These are phyloP conservation scores for Limnodromus scolopaceus DNA, from an alignment of 2,797 vertebrate species.

Conservation along the genomic window DNA sequence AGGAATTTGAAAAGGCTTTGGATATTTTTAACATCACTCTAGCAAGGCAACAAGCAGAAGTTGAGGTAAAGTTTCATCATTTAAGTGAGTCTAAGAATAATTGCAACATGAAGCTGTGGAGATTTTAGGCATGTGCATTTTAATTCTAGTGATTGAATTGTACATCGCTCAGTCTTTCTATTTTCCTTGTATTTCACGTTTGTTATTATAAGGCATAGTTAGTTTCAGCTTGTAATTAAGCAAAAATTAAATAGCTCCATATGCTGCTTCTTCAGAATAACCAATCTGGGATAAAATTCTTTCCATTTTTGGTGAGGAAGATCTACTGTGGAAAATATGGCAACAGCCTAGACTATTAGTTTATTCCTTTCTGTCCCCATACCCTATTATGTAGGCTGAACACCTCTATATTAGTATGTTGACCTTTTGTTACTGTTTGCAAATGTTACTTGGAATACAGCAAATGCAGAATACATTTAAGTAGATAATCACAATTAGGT, in stretches of 20 bases:
- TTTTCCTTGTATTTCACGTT: not conserved
- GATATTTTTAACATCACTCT: slow-evolving; percentile 98
- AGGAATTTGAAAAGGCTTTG: slow-evolving; percentile 90
- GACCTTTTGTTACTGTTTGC: not conserved
- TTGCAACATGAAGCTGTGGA: not conserved
- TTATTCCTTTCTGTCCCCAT: not conserved
- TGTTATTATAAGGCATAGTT: not conserved
- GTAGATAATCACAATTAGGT: not conserved
- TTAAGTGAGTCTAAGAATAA: not conserved
- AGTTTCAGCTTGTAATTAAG: not conserved
- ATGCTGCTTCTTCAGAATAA: not conserved
- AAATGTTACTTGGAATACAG: not conserved
- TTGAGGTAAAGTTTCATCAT: slow-evolving; percentile 86
- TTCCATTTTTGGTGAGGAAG: not conserved
- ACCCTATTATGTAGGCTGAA: not conserved
- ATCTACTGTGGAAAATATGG: not conserved
- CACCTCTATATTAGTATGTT: not conserved
- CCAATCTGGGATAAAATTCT: not conserved
- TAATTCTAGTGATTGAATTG: not conserved
- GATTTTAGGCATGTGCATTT: not conserved
- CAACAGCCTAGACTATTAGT: not conserved
- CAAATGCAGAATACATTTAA: not conserved
- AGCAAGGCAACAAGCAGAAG: slow-evolving; percentile 95
- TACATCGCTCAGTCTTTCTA: not conserved
- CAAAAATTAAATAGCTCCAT: not conserved